Percentiles rank a stretch among this genome's conserved stretches.
These are phyloP conservation scores for Meiosimyza platycephala DNA, from an alignment of 2,888 invertebrate genomes.

Conservation along the genomic window DNA sequence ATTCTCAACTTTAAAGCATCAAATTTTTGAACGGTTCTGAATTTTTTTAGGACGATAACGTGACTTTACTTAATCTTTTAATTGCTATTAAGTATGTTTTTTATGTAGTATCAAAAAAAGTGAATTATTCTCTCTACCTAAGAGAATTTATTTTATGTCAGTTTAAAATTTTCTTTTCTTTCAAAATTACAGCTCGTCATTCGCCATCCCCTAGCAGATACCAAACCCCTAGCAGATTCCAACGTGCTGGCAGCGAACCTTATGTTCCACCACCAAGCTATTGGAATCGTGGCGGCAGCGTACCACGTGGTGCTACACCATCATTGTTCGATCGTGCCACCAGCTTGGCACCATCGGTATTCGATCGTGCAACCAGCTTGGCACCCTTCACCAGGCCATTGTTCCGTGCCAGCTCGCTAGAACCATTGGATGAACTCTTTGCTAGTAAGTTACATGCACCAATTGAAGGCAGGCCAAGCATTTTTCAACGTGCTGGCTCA, in stretches of 20 bases:
- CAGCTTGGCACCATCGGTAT: constrained; percentile 49
- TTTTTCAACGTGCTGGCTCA: constrained; percentile 72
- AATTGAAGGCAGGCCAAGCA: constrained; percentile 48
- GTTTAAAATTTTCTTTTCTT: neutral
- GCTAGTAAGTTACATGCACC: constrained; percentile 62
- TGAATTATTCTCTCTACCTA: too few relatives aligned
- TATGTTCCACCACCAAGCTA: constrained; percentile 62
- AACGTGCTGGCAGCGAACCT: constrained; percentile 64
- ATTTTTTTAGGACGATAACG: too few relatives aligned
- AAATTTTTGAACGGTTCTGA: too few relatives aligned
- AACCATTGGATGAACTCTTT: constrained; percentile 64
- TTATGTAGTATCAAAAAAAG: too few relatives aligned
- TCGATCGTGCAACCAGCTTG: constrained; percentile 63
- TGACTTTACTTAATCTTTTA: too few relatives aligned
- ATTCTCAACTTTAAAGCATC: too few relatives aligned
- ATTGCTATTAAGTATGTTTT: too few relatives aligned
- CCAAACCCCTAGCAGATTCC: constrained; percentile 55
- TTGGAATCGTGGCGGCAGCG: constrained; percentile 53
- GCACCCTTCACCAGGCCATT: constrained; percentile 58
- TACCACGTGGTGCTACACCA: constrained; percentile 56
- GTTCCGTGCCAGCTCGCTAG: constrained; percentile 64
- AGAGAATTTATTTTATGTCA: neutral
- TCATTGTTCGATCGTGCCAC: constrained; percentile 60
- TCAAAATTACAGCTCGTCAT: constrained; percentile 52
- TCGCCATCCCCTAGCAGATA: constrained; percentile 58